Base-by-base conservation (phyloP, 2,888 invertebrate species). In the Sipha maydis region DNA sequence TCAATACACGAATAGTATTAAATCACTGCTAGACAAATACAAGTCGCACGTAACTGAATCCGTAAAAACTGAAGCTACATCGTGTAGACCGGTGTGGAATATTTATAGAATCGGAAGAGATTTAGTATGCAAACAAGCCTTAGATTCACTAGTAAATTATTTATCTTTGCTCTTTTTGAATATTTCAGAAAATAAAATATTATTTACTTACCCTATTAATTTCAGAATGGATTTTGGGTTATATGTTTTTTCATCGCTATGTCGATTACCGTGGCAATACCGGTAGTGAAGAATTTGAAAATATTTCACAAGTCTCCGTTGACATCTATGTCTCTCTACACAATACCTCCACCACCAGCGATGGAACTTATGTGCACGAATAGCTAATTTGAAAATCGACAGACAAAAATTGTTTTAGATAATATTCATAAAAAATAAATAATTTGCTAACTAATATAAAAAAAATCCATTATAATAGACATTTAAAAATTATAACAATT, bases 161-260 rank as follows among this genome's bases (percentile, higher is more conserved):
- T 34, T 28, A 25, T n/a, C 28, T n/a, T 71, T 9, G 17, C 34
- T 17, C 3, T 34, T 21, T 28, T 11, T 28, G 38, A 5, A 41
- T 11, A n/a, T 31, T 25, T 7, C 19, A 11, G 31, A 21, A 31
- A 48, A 85, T 38, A 71, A 73, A 8, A 11, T 1, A 28, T 17
- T 14, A 14, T 71, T 14, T 71, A 54, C n/a, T 28, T 79, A 8
- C 9, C 9, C n/a, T 86, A 54, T 73, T 19, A 17, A 56, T 88
- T 88, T 61, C 82, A 88, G 88, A 88, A 88, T 11, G 88, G 88
- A 82, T 88, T 82, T 88, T 88, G 88, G 88, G 34, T 88, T 14
- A 67, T 88, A 61, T 82, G 88, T 76, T 88, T 88, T 67, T 41
- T 82, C 14, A 82, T 88, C 41, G 88, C 88, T 31, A 82, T 88